A percentile compares a stretch with the other conserved stretches of the same genome.
Evolutionary conservation across 2,113 vertebrate species (phyloP).

Genomic region (Calypte anna): DNA sequence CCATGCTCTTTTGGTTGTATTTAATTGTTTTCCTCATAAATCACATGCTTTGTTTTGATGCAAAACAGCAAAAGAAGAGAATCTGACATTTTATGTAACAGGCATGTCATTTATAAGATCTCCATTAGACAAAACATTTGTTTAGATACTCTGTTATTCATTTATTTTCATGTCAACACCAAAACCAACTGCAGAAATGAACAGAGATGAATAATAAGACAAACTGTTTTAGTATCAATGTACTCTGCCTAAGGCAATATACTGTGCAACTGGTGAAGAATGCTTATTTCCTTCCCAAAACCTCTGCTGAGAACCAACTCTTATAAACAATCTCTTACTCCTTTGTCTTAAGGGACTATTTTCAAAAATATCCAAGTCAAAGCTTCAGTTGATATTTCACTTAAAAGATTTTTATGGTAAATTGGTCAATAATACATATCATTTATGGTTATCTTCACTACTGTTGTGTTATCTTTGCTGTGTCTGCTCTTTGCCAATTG

Average conservation of each 20-base stretch:
- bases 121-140: constrained; percentile 69
- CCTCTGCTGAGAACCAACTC: constrained; percentile 51
- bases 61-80: constrained; percentile 42
- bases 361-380: not conserved
- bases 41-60: constrained; percentile 63
- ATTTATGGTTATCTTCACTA: not conserved
- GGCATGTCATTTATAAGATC: constrained; percentile 50
- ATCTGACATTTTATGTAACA: constrained; percentile 63
- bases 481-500: not conserved
- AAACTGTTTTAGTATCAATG: constrained; percentile 53
- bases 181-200: constrained; percentile 62
- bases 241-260: constrained; percentile 67
- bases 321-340: constrained; percentile 48
- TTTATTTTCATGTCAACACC: constrained; percentile 71
- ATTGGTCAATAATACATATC: constrained; percentile 13
- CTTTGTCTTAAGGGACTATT: constrained; percentile 53
- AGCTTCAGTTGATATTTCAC: constrained; percentile 15
- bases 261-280: constrained; percentile 71
- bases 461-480: not conserved
- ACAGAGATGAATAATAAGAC: constrained; percentile 48
- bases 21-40: constrained; percentile 65
- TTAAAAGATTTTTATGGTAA: constrained; percentile 4
- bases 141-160: constrained; percentile 66
- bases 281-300: constrained; percentile 72
- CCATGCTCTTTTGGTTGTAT: constrained; percentile 35